Evolutionary conservation across 2,797 vertebrate species (phyloP), one percentile per base, ranked within the genome.

Genomic region (Rhinophrynus dorsalis): DNA sequence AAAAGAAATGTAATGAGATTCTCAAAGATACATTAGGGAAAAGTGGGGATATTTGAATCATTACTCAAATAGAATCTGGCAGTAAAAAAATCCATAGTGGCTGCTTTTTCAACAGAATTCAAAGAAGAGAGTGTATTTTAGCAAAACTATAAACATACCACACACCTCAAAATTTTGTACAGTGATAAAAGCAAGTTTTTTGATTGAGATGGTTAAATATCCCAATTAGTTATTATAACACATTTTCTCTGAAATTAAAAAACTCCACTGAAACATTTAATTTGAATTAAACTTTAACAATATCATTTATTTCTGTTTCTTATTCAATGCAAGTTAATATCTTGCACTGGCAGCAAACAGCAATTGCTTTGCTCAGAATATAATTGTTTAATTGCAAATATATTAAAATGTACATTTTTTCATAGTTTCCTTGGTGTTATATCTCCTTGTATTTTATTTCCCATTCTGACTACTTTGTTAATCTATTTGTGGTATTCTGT

Each of bases 1-100:
- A 55, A 55, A 78, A 56, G 6, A 68, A 60, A 59, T 59, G 18
- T 45, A 42, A 48, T 15, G 10, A 78, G 52, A 38, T 62, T 62
- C 51, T 67, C 45, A 67, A 74, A 83, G 58, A 56, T 1, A 0
- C 35, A 67, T 11, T 0, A 30, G 10, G 51, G 62, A 40, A 71
- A 58, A 54, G 42, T n/a, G 5, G 9, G 37, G 2, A 18, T 33
- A 48, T 8, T 73, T 45, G 18, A 26, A 30, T 44, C 62, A 68
- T 47, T 65, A 65, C 64, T 76, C 61, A 61, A 59, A 61, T 1
- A 30, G 60, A 58, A 18, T 0, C 21, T 24, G 76, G 58, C 6
- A 18, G 47, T 74, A 59, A 66, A 52, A 42, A 61, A 21, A 73
- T 61, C 26, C 67, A 26, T 10, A 68, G 72, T 21, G 56, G 67